Evolutionary conservation across 1,140 invertebrate genomes (phyloP).

Genomic region (Araneus ventricosus): DNA sequence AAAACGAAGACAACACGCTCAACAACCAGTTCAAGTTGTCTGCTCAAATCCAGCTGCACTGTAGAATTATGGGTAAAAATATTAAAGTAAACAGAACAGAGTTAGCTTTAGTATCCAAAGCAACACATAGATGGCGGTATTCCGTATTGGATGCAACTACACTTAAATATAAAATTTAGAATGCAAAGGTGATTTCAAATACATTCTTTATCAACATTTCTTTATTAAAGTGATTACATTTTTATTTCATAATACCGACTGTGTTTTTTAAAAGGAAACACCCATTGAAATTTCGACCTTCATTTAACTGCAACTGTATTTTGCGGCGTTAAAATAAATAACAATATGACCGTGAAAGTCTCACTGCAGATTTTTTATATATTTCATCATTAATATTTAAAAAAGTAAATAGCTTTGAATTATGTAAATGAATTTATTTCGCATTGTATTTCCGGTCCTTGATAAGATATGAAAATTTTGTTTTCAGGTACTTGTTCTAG

Average conservation of each 20-base stretch:
- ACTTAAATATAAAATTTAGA: too few species aligned
- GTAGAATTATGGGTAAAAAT: not conserved
- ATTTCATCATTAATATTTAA: not conserved
- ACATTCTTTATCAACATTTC: too few species aligned
- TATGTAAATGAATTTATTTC: not conserved
- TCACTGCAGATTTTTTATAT: not conserved
- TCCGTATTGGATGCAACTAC: too few species aligned
- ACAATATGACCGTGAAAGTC: not conserved
- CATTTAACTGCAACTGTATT: not conserved
- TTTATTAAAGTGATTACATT: too few species aligned
- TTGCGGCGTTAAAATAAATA: slow-evolving; percentile 29
- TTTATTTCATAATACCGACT: too few species aligned
- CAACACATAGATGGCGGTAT: too few species aligned
- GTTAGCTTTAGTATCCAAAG: too few species aligned
- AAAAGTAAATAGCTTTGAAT: not conserved
- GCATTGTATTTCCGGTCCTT: not conserved
- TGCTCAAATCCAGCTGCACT: not conserved
- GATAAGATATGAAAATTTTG: not conserved
- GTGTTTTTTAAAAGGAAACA: too few species aligned
- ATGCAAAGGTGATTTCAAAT: too few species aligned
- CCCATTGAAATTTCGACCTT: not conserved
- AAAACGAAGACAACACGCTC: not conserved
- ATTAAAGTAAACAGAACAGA: too few species aligned
- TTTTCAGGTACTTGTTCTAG: not conserved
- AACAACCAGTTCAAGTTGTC: slow-evolving; percentile 23